Base-by-base conservation (phyloP, 2,113 vertebrate genomes). In the Rhipidura dahli region DNA sequence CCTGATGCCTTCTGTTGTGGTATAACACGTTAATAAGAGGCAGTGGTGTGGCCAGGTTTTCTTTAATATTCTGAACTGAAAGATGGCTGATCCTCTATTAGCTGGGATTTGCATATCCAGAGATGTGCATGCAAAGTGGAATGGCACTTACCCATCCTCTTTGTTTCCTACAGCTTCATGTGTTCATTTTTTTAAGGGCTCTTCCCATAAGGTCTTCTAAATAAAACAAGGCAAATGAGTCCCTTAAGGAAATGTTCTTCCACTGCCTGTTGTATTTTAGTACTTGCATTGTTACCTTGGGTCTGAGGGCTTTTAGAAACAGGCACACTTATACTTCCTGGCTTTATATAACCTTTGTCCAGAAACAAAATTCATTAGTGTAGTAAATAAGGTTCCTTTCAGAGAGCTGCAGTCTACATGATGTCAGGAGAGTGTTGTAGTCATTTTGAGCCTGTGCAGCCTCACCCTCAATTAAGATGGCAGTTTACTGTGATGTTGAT, bases 251-350 rank as follows among this genome's bases (percentile, higher is more conserved):
- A 72, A n/a, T 6, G 9, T 57, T 91, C 37, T 71, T 83, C 44
- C 28, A 26, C 31, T 89, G 47, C 28, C n/a, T 60, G 28, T 59
- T 94, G 65, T 31, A 39, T 12, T 92, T 72, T 60, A 65, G 31
- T 54, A 10, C 35, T 73, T 80, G 17, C 13, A 10, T 70, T 92
- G 24, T 81, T 86, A 60, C 27, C 26, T 73, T 1, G 0, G 11
- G 15, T 87, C 47, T 10, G 7, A 30, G 68, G 87, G 42, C 30
- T 39, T 91, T 87, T 54, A 49, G 45, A 54, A 51, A 11, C 45
- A 47, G 40, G 13, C 7, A 9, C 0, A 0, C 12, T 47, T 73
- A 35, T 6, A 31, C 13, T n/a, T 85, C 23, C 47, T 59, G 45
- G 26, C 33, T 83, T 72, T 21, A 11, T 72, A 15, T 80, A 93